Conservation (phyloP, 2,113 vertebrate genomes). For the Phalacrocorax carbo region DNA sequence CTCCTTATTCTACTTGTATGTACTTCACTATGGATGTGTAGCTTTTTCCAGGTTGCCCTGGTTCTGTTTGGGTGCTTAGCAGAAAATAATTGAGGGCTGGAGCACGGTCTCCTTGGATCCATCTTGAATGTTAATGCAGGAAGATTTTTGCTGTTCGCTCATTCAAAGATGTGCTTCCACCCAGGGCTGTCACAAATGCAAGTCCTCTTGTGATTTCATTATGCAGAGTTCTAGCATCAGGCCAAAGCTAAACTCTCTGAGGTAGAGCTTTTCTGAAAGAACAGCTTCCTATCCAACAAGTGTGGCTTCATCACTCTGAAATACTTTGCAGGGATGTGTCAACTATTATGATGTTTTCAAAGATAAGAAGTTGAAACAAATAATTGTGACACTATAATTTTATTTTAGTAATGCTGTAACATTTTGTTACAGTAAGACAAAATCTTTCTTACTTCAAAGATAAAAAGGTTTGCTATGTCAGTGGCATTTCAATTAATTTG, state of each 20-base stretch:
- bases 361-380: constrained; percentile 1
- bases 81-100: background rate
- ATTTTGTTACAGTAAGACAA: background rate
- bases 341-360: background rate
- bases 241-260: background rate
- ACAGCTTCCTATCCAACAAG: background rate
- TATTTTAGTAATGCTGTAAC: background rate
- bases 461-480: background rate
- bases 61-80: background rate
- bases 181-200: background rate
- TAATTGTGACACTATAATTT: background rate
- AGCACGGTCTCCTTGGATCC: background rate
- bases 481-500: background rate
- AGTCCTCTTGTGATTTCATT: background rate
- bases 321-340: background rate
- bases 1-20: background rate
- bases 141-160: background rate
- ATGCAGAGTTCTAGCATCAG: background rate
- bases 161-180: background rate
- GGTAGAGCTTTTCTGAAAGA: background rate
- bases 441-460: constrained; percentile 5
- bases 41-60: background rate
- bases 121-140: background rate
- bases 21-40: background rate
- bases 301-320: background rate